Conservation (phyloP, 2,113 vertebrate species). For the Bettongia penicillata region DNA sequence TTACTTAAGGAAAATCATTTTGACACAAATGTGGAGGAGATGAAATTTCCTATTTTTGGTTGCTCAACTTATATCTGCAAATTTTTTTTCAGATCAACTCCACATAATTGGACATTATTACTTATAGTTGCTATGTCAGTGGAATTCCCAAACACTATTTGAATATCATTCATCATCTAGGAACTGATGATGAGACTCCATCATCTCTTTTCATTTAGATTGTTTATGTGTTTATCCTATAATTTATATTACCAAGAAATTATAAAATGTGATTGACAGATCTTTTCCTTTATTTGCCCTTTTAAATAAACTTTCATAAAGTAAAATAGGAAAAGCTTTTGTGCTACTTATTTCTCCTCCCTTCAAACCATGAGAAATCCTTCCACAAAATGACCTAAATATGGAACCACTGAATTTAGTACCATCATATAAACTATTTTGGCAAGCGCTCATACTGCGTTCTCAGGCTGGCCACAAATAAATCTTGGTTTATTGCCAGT, state of each 20-base stretch:
- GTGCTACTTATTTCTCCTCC: constrained; percentile 36
- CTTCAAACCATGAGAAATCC: neutral
- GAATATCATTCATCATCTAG: neutral
- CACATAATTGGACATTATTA: neutral
- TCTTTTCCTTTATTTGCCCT: neutral
- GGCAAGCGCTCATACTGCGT: constrained; percentile 25
- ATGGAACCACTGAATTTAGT: constrained; percentile 52
- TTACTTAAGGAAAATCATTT: neutral
- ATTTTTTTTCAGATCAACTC: neutral
- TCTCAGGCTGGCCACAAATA: constrained; percentile 72
- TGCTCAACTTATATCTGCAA: constrained; percentile 48
- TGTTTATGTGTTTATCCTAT: constrained; percentile 44
- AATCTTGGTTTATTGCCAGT: constrained; percentile 59
- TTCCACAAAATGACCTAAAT: constrained; percentile 51
- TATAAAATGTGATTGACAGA: constrained; percentile 2
- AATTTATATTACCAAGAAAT: constrained; percentile 48
- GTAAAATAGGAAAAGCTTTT: constrained; percentile 24
- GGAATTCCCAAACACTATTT: constrained; percentile 46
- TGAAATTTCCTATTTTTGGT: neutral
- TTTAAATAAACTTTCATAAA: constrained; percentile 47
- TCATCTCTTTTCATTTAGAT: neutral
- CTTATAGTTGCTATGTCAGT: constrained; percentile 44
- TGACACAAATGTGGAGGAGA: constrained; percentile 5
- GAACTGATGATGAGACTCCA: neutral
- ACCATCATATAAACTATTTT: constrained; percentile 60